Conservation (phyloP, 92 coral and sea anemone species). For the Palythoa grandis region DNA sequence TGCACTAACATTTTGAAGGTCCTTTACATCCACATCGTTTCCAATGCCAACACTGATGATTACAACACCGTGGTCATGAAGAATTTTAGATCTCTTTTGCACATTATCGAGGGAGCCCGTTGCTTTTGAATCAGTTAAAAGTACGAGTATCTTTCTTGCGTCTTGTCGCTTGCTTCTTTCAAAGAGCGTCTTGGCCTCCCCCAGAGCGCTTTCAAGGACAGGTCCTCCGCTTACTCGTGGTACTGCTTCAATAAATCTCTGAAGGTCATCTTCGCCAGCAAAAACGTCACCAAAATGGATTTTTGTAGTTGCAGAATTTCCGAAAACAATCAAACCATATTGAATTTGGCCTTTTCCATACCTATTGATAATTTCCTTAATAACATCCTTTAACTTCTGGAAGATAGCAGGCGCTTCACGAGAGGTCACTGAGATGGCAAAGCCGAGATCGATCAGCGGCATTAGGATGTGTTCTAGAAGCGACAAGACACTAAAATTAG, state of each 20-base stretch:
- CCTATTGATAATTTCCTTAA: constrained; percentile 64
- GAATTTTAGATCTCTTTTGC: constrained; percentile 18
- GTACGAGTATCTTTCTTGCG: constrained; percentile 54
- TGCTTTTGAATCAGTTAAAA: constrained; percentile 47
- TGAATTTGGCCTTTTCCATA: constrained; percentile 63
- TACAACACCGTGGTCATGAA: constrained; percentile 4
- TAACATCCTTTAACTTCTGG: constrained; percentile 62
- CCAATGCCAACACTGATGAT: constrained; percentile 39
- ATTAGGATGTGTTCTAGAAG: constrained; percentile 18
- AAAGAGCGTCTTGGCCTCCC: constrained; percentile 64
- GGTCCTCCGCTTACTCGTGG: constrained; percentile 53
- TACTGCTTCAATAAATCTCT: constrained; percentile 51
- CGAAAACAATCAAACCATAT: constrained; percentile 72
- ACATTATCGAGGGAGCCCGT: constrained; percentile 27
- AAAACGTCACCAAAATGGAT: constrained; percentile 59
- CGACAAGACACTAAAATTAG: not conserved
- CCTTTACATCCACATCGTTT: constrained; percentile 7
- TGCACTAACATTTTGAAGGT: constrained; percentile 5
- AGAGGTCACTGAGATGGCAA: constrained; percentile 57
- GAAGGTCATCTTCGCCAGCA: constrained; percentile 48
- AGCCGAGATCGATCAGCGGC: constrained; percentile 55
- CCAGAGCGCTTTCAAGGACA: constrained; percentile 68
- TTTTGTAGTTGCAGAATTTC: constrained; percentile 44
- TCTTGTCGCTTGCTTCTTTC: constrained; percentile 50
- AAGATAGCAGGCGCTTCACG: constrained; percentile 46